Evolutionary conservation across 2,113 vertebrate genomes (phyloP), one percentile per base, ranked within the genome.

Genomic region (Sinocyclocheilus anophthalmus): DNA sequence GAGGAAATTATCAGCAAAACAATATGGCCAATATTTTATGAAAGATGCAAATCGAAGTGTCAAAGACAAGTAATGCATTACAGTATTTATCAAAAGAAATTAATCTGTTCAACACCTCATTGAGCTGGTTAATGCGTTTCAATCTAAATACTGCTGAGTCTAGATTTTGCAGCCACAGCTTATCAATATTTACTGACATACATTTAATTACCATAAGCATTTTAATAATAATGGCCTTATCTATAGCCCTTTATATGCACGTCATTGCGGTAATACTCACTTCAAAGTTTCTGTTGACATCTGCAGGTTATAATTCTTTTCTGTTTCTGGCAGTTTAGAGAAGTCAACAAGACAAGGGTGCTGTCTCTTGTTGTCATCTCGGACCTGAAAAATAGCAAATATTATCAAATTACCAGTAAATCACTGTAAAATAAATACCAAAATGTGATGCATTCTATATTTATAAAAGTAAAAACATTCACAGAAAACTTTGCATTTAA

Each of bases 271-370:
- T 50, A 53, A 63, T 53, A 84, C 96, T 96, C 91, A 99, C 98
- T 99, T 99, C 18, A 99, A 94, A n/a, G 98, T 99, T 96, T 99
- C 98, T 13, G 97, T 96, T 86, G 98, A 99, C 98, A 99, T 99
- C 91, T 99, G 98, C 57, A 99, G 90, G 92, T 99, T 99, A 90
- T 99, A 99, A 93, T 98, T 99, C 92, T 97, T 97, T 94, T 99
- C 98, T 11, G 97, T 98, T 95, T 99, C 98, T 81, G 98, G 98
- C 87, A 99, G 92, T 91, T 98, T 99, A 85, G 95, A 91, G 88
- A 99, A 99, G 92, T 99, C 97, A 88, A 99, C 98, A 26, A 99
- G 96, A 92, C 98, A 99, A 82, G 98, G 98, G 91, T 99, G 98
- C 92, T 99, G 97, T 76, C 97, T 96, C 94, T 99, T 99, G 93